A percentile compares a stretch with the other conserved stretches of the same genome.
Evolutionary conservation across 2,888 invertebrate genomes (phyloP).

Genomic region (Myathropa florea): DNA sequence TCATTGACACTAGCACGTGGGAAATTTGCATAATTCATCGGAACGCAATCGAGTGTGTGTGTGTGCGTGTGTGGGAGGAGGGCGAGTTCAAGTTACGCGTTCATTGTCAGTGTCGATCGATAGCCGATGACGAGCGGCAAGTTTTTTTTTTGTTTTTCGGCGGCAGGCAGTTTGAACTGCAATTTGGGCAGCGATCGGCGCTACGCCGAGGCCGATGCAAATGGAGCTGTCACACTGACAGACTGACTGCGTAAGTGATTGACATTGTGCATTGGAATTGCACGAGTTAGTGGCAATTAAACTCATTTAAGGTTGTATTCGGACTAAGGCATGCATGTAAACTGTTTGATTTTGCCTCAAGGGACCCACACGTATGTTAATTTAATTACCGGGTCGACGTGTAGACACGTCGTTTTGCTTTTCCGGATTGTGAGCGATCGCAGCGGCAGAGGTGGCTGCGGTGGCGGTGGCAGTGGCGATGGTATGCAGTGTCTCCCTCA

Average conservation of each 20-base stretch:
- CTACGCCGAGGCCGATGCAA: conserved; percentile 30
- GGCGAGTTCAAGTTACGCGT: conserved; percentile 45
- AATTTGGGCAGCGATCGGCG: conserved; percentile 10
- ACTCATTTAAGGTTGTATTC: conserved; percentile 15
- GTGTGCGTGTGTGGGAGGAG: background rate
- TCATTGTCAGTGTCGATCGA: conserved; percentile 59
- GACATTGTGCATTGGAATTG: conserved; percentile 48
- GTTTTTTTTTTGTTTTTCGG: background rate
- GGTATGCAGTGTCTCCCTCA: conserved; percentile 6
- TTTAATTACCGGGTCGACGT: conserved; percentile 44
- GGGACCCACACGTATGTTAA: conserved; percentile 61
- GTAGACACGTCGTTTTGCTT: conserved; percentile 31
- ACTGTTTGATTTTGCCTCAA: conserved; percentile 11
- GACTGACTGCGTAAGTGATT: conserved; percentile 22
- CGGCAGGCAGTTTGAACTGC: background rate
- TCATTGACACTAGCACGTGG: conserved; percentile 46
- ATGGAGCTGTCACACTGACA: conserved; percentile 11
- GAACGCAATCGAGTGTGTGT: background rate
- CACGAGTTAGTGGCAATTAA: conserved; percentile 32
- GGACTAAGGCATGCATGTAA: conserved; percentile 26
- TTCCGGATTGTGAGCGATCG: conserved; percentile 41
- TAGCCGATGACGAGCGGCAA: background rate
- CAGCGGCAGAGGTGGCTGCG: background rate
- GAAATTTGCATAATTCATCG: conserved; percentile 45
- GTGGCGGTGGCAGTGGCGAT: background rate